Conservation (phyloP, 2,797 vertebrate genomes). For the Melanotaenia parkinsoni region DNA sequence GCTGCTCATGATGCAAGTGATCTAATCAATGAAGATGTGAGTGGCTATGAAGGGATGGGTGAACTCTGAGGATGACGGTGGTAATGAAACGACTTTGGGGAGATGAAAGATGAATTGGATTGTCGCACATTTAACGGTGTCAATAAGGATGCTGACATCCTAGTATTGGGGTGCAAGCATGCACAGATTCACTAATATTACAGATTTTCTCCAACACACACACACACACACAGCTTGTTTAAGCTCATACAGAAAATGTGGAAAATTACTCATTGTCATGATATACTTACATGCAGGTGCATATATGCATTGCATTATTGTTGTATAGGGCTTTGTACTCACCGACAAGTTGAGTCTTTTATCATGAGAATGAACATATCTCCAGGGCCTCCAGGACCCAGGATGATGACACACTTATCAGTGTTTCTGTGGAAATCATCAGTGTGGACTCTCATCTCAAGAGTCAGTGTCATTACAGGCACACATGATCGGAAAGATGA, state of each 20-base stretch:
- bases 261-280: not conserved
- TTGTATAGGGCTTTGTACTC: too few relatives aligned
- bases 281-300: not conserved
- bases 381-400: too few relatives aligned
- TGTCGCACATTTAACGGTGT: slow-evolving; percentile 46
- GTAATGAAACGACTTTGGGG: slow-evolving; percentile 45
- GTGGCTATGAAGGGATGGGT: slow-evolving; percentile 33
- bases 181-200: not conserved
- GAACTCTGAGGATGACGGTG: slow-evolving; percentile 15
- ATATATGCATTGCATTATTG: not conserved
- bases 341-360: too few relatives aligned
- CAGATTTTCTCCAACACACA: not conserved
- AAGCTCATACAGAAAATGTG: not conserved
- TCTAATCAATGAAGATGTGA: slow-evolving; percentile 52
- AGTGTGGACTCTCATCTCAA: too few relatives aligned
- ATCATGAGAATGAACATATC: too few relatives aligned
- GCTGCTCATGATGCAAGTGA: slow-evolving; percentile 30
- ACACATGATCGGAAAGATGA: too few relatives aligned
- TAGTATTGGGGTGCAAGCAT: slow-evolving; percentile 24
- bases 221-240: not conserved
- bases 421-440: too few relatives aligned
- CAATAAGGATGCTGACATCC: slow-evolving; percentile 34
- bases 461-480: too few relatives aligned
- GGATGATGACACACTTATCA: too few relatives aligned
- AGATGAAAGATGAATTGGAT: slow-evolving; percentile 57